These are phyloP conservation scores for Physeter macrocephalus DNA, from an alignment of 2,113 vertebrate species.

Conservation along the genomic window DNA sequence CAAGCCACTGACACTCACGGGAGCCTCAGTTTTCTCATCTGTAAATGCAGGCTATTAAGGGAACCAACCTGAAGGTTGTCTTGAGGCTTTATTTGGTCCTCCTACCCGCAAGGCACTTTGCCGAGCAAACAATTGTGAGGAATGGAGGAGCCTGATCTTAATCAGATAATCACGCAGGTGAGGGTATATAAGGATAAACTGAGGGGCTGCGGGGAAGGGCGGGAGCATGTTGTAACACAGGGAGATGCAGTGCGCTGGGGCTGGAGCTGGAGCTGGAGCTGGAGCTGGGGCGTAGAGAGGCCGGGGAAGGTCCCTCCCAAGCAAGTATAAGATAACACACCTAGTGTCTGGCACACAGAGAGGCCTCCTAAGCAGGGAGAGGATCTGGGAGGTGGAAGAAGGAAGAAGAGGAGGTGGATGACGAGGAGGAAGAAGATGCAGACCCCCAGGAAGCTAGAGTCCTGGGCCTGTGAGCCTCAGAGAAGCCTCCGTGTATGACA, in stretches of 20 bases:
- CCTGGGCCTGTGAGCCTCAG: fast-evolving
- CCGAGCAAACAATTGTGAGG: background rate
- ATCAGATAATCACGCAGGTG: background rate
- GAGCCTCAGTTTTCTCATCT: background rate
- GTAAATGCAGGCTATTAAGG: background rate
- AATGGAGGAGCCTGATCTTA: background rate
- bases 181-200: background rate
- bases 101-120: background rate
- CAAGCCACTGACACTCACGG: background rate
- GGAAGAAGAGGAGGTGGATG: background rate
- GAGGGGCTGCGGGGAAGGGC: background rate
- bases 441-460: background rate
- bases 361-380: background rate
- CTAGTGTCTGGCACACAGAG: too few relatives aligned
- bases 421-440: background rate
- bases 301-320: background rate
- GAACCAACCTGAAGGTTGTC: background rate
- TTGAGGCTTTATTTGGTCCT: background rate
- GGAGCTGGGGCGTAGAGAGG: background rate
- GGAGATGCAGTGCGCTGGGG: too few relatives aligned
- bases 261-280: too few relatives aligned
- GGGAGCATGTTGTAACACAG: too few relatives aligned
- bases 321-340: background rate
- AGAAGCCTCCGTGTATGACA: background rate
- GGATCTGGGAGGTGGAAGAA: background rate